A percentile compares a stretch with the other conserved stretches of the same genome.
Conservation (phyloP, 2,888 invertebrate genomes). For the Trichopria drosophilae region DNA sequence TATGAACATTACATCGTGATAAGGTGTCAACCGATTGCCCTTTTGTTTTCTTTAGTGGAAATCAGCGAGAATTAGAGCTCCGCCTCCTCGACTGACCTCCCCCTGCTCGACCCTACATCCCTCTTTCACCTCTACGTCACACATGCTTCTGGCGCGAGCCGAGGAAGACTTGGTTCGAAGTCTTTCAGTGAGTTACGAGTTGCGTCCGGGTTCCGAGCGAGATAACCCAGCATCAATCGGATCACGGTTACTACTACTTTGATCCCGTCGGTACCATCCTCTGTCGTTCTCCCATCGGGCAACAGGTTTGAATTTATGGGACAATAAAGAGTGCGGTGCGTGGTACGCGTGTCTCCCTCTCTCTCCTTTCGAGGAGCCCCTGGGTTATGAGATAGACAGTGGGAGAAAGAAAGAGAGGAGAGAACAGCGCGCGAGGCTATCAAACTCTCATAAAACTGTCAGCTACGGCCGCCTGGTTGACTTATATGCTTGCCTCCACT, state of each 20-base stretch:
- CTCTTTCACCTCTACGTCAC: constrained; percentile 49
- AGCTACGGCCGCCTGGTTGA: constrained; percentile 53
- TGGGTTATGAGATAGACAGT: too few species aligned
- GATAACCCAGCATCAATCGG: constrained; percentile 49
- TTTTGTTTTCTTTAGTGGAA: background rate
- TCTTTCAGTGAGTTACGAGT: constrained; percentile 49
- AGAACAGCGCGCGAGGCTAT: constrained; percentile 47
- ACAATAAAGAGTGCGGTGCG: constrained; percentile 57
- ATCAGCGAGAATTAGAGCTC: constrained; percentile 41
- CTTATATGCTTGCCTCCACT: constrained; percentile 52
- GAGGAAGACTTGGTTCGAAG: constrained; percentile 42
- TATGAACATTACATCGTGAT: too few species aligned
- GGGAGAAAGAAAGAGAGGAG: constrained; percentile 35
- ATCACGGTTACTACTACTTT: constrained; percentile 38
- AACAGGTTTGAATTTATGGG: constrained; percentile 60
- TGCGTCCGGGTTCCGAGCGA: constrained; percentile 47
- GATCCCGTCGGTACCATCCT: constrained; percentile 40
- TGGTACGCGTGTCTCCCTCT: constrained; percentile 52
- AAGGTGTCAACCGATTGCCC: too few species aligned
- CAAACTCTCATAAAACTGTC: constrained; percentile 60
- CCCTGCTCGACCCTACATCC: constrained; percentile 45
- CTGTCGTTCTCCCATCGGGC: constrained; percentile 50
- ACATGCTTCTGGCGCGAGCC: constrained; percentile 51
- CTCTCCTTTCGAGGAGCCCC: constrained; percentile 41
- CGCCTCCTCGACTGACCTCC: constrained; percentile 49